These are phyloP conservation scores for Oreochromis grahami DNA, from an alignment of 2,797 vertebrate species.

Conservation along the genomic window DNA sequence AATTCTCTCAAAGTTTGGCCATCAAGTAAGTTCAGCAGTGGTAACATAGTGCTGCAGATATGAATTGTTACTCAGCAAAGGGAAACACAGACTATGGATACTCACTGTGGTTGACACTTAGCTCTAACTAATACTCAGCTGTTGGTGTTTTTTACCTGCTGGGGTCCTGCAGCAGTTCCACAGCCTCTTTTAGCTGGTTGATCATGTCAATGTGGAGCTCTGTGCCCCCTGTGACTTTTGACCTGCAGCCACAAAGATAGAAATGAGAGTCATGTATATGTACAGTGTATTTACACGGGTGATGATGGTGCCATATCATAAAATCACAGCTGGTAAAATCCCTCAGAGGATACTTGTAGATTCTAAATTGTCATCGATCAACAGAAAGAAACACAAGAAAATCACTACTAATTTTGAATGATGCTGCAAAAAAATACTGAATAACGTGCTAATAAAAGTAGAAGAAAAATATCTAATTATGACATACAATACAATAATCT, in stretches of 20 bases:
- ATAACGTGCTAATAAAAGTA: background rate
- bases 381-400: background rate
- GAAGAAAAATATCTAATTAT: background rate
- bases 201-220: conserved; percentile 82
- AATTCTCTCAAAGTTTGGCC: background rate
- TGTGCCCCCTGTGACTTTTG: conserved; percentile 71
- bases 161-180: conserved; percentile 86
- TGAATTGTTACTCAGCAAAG: background rate
- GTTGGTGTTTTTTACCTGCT: conserved; percentile 70
- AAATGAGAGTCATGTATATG: background rate
- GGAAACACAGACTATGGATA: background rate
- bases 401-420: background rate
- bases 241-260: conserved; percentile 59
- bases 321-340: background rate
- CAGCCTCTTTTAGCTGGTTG: conserved; percentile 86
- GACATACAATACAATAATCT: background rate
- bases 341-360: background rate
- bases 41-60: background rate
- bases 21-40: background rate
- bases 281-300: background rate
- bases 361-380: background rate
- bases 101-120: background rate
- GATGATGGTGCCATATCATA: background rate
- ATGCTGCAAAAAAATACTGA: background rate
- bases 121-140: background rate